Evolutionary conservation across 2,113 vertebrate species (phyloP), one percentile per base, ranked within the genome.

Genomic region (Syrmaticus mikado): DNA sequence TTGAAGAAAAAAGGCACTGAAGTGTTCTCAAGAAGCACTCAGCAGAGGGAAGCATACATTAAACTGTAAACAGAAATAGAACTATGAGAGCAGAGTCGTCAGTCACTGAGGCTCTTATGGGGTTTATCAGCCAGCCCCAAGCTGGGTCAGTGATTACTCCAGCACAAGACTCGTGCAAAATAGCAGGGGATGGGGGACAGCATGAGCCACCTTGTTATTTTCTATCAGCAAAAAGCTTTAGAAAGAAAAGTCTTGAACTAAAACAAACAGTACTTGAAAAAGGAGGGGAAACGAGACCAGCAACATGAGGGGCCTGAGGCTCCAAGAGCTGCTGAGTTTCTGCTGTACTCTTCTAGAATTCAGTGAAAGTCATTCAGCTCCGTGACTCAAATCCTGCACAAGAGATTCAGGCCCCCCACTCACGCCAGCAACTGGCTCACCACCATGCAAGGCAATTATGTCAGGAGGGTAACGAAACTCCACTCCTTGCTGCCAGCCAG

Each of bases 1-100:
- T 96, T 92, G 82, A 93, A 93, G 91, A 89, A 86, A 94, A 92
- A 96, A 95, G 85, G 61, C 85, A 92, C 72, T 85, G 85, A 95
- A 95, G 91, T 90, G 88, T 85, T 95, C 92, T 95, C 78, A 85
- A 93, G 77, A 71, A 93, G 61, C 82, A 90, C 81, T 92, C 14
- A 0, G 67, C 64, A 91, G 70, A 78, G 48, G 64, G 60, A 91
- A 41, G 81, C 77, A 96, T 85, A 93, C 94, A 95, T 94, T 93
- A 89, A 93, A 91, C 84, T 67, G 52, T 90, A 96, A 97, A 94
- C 73, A 92, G 87, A 81, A 96, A 90, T 82, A 60, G 84, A 94
- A 96, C 94, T 73, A 71, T 2, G 5, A 93, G 55, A 89, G 66
- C 75, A 80, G 52, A 94, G 34, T 89, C 17, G 0, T 83, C 83